Evolutionary conservation across 37 sponge, comb jelly and placozoan genomes (phyloP).

Genomic region (Hormiphora californensis): DNA sequence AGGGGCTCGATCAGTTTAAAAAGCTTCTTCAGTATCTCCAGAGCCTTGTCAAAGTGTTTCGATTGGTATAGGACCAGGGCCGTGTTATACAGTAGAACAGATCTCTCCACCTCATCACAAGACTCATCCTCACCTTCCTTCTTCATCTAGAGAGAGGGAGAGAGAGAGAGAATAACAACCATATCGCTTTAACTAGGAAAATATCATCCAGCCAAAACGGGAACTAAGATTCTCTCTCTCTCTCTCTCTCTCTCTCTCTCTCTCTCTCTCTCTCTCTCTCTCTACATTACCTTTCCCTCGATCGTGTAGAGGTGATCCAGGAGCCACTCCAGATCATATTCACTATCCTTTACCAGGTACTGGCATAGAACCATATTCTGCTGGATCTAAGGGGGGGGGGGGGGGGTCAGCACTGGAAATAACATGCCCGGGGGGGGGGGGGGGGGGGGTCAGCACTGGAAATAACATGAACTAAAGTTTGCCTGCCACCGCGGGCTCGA

Average conservation of each 20-base stretch:
- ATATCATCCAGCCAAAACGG: too few species aligned
- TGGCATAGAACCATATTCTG: not conserved
- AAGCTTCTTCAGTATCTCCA: slow-evolving; percentile 50
- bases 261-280: too few species aligned
- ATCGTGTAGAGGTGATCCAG: not conserved
- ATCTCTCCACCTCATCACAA: slow-evolving; percentile 66
- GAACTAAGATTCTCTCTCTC: too few species aligned
- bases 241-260: too few species aligned
- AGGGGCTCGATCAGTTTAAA: slow-evolving; percentile 56
- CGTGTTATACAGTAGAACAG: slow-evolving; percentile 81
- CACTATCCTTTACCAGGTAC: not conserved
- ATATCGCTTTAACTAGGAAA: too few species aligned
- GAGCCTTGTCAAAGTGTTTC: slow-evolving; percentile 54
- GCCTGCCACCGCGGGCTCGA: not conserved
- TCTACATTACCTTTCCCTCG: not conserved
- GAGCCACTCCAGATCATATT: slow-evolving; percentile 23
- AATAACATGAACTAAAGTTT: too few species aligned
- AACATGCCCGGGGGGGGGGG: too few species aligned
- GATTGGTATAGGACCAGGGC: slow-evolving; percentile 74
- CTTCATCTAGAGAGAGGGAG: not conserved
- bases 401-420: too few species aligned
- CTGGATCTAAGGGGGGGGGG: too few species aligned
- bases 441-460: too few species aligned
- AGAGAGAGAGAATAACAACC: not conserved
- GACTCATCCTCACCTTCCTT: slow-evolving; percentile 55